Evolutionary conservation across 2,888 invertebrate species (phyloP), one percentile per base, ranked within the genome.

Genomic region (Mythimna albipuncta): DNA sequence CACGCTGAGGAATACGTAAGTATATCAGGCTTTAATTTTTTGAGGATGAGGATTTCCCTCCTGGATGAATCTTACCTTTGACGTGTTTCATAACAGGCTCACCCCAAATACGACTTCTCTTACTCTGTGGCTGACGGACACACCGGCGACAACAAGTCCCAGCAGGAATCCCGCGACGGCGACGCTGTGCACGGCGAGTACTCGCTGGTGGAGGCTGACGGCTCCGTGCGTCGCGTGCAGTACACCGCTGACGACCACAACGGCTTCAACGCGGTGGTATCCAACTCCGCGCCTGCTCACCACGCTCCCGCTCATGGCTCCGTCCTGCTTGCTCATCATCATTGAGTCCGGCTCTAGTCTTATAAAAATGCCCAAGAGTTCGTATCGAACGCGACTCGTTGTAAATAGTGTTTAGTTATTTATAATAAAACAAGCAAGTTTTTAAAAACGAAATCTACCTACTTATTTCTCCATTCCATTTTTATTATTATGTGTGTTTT

Each of bases 61-160:
- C 1, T 47, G 47, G 47, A n/a, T 13, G 1, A 32, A 50, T 61
- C n/a, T 72, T 6, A 73, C 7, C 2, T n/a, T 44, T 59, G 5
- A 54, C 13, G 11, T 72, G 26, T 81, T 69, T 64, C 19, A 21
- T 68, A 61, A 35, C 81, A 96, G 96, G 92, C 96, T 21, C 95
- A 97, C 89, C 97, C 97, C 69, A 95, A 96, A 87, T 97, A 97
- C 91, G 94, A 96, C 68, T 97, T 94, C 92, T 93, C 96, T n/a
- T 97, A 97, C 90, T 96, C 97, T 16, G 97, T 96, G 32, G 94
- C 96, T 74, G 97, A 97, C 81, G 94, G 94, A n/a, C 96, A 97
- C 87, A 95, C 97, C 76, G 97, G 97, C 52, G 97, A 97, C 93
- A 96, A 97, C 92, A 97, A 97, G 93, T 96, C 96, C 79, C 97